These are phyloP conservation scores for Prochilodus magdalenae DNA, from an alignment of 2,113 vertebrate species.

Conservation along the genomic window DNA sequence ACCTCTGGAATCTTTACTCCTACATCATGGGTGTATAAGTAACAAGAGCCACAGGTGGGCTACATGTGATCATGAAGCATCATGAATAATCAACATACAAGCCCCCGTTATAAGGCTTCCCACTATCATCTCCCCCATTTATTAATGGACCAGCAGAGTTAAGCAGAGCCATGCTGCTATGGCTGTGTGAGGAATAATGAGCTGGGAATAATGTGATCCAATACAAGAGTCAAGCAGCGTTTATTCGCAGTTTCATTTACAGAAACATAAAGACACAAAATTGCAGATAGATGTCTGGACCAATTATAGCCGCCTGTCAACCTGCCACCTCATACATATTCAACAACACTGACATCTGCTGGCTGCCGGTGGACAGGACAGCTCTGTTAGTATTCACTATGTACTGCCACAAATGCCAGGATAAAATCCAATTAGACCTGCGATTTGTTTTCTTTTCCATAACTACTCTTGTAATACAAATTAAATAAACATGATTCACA, in stretches of 20 bases:
- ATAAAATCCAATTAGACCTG: constrained; percentile 27
- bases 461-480: not conserved
- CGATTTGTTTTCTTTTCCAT: constrained; percentile 11
- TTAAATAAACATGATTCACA: not conserved
- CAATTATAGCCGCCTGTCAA: not conserved
- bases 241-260: not conserved
- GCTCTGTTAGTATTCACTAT: not conserved
- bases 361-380: constrained; percentile 16
- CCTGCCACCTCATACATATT: constrained; percentile 33
- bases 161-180: too few relatives aligned
- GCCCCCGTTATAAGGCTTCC: too few relatives aligned
- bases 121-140: not conserved
- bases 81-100: not conserved
- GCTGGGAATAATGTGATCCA: not conserved
- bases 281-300: not conserved
- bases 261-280: not conserved
- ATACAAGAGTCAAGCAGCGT: too few relatives aligned
- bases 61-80: not conserved
- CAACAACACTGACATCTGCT: constrained; percentile 44
- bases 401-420: constrained; percentile 30
- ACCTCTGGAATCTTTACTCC: not conserved
- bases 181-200: not conserved
- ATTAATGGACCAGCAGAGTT: not conserved
- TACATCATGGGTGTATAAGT: not conserved
- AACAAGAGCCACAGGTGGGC: not conserved